Base-by-base conservation (phyloP, 2,113 vertebrate genomes). In the Salminus brasiliensis region DNA sequence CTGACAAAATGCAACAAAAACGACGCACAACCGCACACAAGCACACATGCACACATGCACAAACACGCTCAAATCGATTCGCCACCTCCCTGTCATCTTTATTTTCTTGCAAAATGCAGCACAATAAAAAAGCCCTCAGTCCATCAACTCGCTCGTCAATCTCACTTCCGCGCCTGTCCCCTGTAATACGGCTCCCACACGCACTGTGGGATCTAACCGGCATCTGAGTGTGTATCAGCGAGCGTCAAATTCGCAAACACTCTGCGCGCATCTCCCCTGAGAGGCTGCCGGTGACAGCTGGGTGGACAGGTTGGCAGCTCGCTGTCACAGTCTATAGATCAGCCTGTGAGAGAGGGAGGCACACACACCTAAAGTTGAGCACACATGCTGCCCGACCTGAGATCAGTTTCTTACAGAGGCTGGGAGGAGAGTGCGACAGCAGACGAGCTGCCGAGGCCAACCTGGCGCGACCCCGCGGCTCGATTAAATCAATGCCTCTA, bases 401-500 rank as follows among this genome's bases (percentile, higher is more conserved):
- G 70, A 74, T 80, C 78, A 74, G 78, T 55, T 72, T 74, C 52
- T 59, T 67, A 52, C 41, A 41, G 59, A 30, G 59, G 52, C 62
- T 79, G 27, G 66, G 71, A 18, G 49, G 65, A 59, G 66, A 80
- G 55, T 25, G 39, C 30, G 45, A 30, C 68, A 59, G 43, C 32
- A 45, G 62, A 59, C 23, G 72, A 68, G 43, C 36, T 39, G 45
- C 87, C 82, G 81, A 72, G 77, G 84, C 76, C 88, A 88, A 91
- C 90, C 90, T 85, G 84, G 81, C 79, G 74, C 72, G 83, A 83
- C 85, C 88, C 86, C 76, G 77, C 85, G 74, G 67, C 82, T 60
- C 25, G 43, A 69, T 83, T 53, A 36, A 85, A 92, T 92, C 91
- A 84, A 91, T 91, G 90, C 81, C 39, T 88, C 91, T 90, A 85